Base-by-base conservation (phyloP, 2,113 vertebrate genomes). In the Spermophilus dauricus region DNA sequence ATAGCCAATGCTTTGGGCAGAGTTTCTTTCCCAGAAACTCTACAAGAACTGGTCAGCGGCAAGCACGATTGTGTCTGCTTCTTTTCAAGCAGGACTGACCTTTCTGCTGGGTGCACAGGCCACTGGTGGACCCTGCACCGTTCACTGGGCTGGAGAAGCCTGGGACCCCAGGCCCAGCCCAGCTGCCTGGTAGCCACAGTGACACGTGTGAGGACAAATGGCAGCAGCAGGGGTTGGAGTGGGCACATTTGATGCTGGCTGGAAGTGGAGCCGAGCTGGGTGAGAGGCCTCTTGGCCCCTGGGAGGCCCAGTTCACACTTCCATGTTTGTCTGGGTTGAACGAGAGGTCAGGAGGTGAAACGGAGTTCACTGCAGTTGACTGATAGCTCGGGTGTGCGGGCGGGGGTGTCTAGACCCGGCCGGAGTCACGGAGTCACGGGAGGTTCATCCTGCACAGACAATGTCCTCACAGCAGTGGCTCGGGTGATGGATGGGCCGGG, bases 291-390 rank as follows among this genome's bases (percentile, higher is more conserved):
- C 95, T 30, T 58, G 69, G 81, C 89, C 94, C 96, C 39, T 5
- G 0, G 0, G 90, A 97, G 97, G 93, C 96, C 98, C 85, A 0
- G 97, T 98, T 99, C 99, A 96, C 92, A 97, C 98, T 98, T 98
- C 96, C 98, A 97, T 45, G 98, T 91, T 1, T 8, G 97, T 53
- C 84, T 75, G 98, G 98, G 99, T 98, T 99, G 98, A 99, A 96
- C n/a, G 95, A 34, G 78, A 98, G 99, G 99, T 99, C 99, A 98
- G 93, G 96, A 93, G 99, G 99, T 99, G 98, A 99, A 95, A 56
- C 82, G 91, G 98, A 99, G 99, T 99, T 99, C 99, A 99, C 94
- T 78, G 94, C 75, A 22, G 96, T 91, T 98, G 98, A 99, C 97
- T 9, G 63, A 98, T 96, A 58, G 98, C 65, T 39, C 84, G 81